Evolutionary conservation across 2,113 vertebrate species (phyloP).

Genomic region (Dinomys branickii): DNA sequence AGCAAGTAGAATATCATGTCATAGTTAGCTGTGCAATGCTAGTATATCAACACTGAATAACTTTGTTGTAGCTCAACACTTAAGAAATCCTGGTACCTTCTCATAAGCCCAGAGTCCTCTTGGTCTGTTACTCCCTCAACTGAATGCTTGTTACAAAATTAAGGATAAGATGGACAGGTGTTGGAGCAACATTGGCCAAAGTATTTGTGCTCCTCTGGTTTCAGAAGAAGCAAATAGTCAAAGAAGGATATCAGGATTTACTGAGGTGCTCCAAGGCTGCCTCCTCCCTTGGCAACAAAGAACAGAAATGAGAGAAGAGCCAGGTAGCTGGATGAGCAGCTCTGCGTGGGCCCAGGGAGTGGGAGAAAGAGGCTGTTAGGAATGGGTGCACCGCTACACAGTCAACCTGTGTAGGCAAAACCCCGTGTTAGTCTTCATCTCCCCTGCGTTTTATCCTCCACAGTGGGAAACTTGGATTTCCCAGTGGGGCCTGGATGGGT

Average conservation of each 20-base stretch:
- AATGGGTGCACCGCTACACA: too few species aligned
- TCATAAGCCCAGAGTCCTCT: not conserved
- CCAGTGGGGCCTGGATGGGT: not conserved
- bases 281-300: not conserved
- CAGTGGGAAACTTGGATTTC: not conserved
- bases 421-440: not conserved
- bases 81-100: not conserved
- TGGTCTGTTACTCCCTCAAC: not conserved
- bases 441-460: not conserved
- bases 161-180: not conserved
- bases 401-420: not conserved
- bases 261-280: not conserved
- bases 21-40: not conserved
- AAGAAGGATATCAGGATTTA: not conserved
- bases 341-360: not conserved
- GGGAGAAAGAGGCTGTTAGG: not conserved
- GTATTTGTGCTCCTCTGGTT: not conserved
- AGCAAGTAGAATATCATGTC: not conserved
- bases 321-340: not conserved
- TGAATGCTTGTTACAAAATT: not conserved
- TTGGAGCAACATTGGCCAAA: not conserved
- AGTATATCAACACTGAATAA: accelerated
- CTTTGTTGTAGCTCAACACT: not conserved
- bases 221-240: not conserved
- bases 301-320: not conserved